These are phyloP conservation scores for Drosophila infuscata DNA, from an alignment of 2,888 invertebrate genomes.

Conservation along the genomic window DNA sequence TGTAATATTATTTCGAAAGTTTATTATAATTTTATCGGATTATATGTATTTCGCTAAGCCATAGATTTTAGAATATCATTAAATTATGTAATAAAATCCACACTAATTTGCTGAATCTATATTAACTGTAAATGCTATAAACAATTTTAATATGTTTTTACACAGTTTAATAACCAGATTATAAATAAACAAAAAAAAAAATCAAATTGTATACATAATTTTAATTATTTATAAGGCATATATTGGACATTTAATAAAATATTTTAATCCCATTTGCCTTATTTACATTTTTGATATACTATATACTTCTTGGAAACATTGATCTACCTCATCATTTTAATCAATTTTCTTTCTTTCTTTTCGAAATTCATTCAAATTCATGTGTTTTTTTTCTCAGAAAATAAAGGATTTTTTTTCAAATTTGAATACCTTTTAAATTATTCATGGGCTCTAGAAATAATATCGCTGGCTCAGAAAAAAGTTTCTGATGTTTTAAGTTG, in stretches of 20 bases:
- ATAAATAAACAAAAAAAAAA: neutral
- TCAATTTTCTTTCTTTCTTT: neutral
- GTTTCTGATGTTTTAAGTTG: neutral
- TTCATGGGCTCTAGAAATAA: neutral
- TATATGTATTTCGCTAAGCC: neutral
- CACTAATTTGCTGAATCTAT: neutral
- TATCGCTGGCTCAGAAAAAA: neutral
- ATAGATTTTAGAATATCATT: neutral
- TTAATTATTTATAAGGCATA: neutral
- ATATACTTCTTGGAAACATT: neutral
- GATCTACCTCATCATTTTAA: neutral
- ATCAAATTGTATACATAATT: neutral
- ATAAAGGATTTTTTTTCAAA: neutral
- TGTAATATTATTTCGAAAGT: neutral
- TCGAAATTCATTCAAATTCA: neutral
- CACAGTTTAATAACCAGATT: neutral
- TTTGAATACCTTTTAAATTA: neutral
- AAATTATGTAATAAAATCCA: neutral
- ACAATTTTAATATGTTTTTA: neutral
- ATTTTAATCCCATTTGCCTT: rapidly evolving
- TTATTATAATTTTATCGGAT: too few relatives aligned
- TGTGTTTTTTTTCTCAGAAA: too few relatives aligned
- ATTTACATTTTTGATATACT: neutral
- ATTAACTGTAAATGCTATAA: neutral
- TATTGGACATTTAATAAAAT: neutral